A percentile compares a stretch with the other conserved stretches of the same genome.
Conservation (phyloP, 2,888 invertebrate species). For the Drosophila rubida region DNA sequence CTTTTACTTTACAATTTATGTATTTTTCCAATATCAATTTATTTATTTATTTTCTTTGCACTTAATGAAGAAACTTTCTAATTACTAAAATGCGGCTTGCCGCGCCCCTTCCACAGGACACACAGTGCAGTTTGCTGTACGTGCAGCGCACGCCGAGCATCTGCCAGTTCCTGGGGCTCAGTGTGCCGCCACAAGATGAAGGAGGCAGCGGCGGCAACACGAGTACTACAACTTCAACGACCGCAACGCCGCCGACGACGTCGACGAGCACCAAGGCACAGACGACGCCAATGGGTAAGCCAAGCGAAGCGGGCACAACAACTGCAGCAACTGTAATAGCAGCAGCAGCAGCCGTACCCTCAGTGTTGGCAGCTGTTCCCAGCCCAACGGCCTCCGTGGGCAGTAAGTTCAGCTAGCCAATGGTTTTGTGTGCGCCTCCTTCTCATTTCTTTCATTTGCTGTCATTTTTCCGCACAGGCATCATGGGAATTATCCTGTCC, state of each 20-base stretch:
- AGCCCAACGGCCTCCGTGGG: constrained; percentile 74
- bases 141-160: constrained; percentile 83
- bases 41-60: constrained; percentile 71
- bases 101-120: constrained; percentile 59
- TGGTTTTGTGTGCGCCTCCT: neutral
- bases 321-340: constrained; percentile 48
- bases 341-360: constrained; percentile 40
- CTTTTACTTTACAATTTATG: constrained; percentile 60
- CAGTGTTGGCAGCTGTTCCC: constrained; percentile 61
- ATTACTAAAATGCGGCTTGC: constrained; percentile 54
- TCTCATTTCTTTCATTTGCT: constrained; percentile 15
- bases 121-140: constrained; percentile 81
- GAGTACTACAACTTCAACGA: constrained; percentile 18
- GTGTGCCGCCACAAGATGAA: constrained; percentile 30
- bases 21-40: constrained; percentile 71
- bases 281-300: constrained; percentile 61
- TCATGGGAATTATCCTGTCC: constrained; percentile 77
- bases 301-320: constrained; percentile 46
- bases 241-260: constrained; percentile 23
- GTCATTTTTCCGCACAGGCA: constrained; percentile 59
- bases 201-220: constrained; percentile 23
- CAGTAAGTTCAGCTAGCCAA: constrained; percentile 70
- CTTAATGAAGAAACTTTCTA: constrained; percentile 77
- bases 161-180: constrained; percentile 81
- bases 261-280: constrained; percentile 31